A percentile compares a stretch with the other conserved stretches of the same genome.
These are phyloP conservation scores for Strix aluco DNA, from an alignment of 2,113 vertebrate species.

Conservation along the genomic window DNA sequence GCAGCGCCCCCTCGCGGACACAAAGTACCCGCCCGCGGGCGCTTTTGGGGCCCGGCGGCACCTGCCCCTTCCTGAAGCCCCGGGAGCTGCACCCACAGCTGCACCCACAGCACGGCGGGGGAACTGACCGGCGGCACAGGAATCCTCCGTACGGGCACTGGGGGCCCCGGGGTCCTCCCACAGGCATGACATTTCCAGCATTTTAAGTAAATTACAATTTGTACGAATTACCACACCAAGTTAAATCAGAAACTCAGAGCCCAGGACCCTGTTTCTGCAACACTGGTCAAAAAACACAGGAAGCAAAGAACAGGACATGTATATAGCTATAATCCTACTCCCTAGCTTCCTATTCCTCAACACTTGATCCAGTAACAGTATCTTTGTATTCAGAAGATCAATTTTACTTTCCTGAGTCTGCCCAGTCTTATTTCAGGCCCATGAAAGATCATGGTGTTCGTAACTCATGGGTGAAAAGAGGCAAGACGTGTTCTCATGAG, in stretches of 20 bases:
- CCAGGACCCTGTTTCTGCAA: neutral
- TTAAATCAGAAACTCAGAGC: neutral
- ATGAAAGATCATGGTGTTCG: neutral
- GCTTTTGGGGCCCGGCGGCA: too few species aligned
- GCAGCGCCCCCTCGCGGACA: neutral
- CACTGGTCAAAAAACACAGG: neutral
- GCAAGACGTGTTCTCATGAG: neutral
- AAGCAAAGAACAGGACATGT: neutral
- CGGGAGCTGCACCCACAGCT: too few species aligned
- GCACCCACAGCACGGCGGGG: accelerated
- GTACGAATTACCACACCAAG: neutral
- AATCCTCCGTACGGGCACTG: neutral
- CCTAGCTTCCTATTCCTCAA: neutral
- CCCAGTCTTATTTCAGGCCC: neutral
- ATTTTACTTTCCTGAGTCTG: neutral
- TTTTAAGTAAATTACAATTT: neutral
- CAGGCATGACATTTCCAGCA: neutral
- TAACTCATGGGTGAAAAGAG: neutral
- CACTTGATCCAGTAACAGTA: neutral
- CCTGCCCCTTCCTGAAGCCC: too few species aligned
- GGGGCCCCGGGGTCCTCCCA: neutral
- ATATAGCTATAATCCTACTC: neutral
- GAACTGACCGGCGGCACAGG: neutral
- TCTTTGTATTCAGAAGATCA: neutral
- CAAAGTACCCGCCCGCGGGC: neutral